Conservation (phyloP, 2,888 invertebrate genomes). For the Antheraea assamensis region DNA sequence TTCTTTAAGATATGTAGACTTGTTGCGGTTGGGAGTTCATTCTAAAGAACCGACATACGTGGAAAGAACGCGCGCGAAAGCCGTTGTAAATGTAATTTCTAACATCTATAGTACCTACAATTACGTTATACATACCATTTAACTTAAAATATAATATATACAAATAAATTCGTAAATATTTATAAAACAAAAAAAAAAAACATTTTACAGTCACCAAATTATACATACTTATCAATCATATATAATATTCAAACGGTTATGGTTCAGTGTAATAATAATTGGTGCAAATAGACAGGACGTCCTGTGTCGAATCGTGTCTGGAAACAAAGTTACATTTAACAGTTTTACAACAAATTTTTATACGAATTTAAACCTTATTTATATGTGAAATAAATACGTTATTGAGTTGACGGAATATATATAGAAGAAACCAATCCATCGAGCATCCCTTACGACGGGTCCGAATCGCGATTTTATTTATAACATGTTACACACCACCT, state of each 20-base stretch:
- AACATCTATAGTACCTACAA: too few relatives aligned
- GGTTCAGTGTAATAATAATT: slow-evolving; percentile 75
- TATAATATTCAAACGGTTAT: slow-evolving; percentile 65
- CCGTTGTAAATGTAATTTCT: too few relatives aligned
- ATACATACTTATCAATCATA: slow-evolving; percentile 5
- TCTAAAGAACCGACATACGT: too few relatives aligned
- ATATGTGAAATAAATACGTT: slow-evolving; percentile 26
- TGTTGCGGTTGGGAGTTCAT: too few relatives aligned
- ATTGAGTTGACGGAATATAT: slow-evolving; percentile 15
- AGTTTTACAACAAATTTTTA: slow-evolving; percentile 29
- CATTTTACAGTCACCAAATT: neutral
- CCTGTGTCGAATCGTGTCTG: slow-evolving; percentile 69
- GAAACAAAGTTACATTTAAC: slow-evolving; percentile 46
- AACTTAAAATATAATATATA: too few relatives aligned
- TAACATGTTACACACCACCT: slow-evolving; percentile 78
- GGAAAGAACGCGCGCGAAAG: too few relatives aligned
- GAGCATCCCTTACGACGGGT: slow-evolving; percentile 76
- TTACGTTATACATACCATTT: too few relatives aligned
- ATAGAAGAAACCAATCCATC: slow-evolving; percentile 57
- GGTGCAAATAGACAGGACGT: slow-evolving; percentile 78
- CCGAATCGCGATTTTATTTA: slow-evolving; percentile 82
- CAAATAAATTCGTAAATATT: neutral
- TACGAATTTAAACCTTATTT: slow-evolving; percentile 39
- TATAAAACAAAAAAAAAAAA: neutral
- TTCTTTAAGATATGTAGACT: too few relatives aligned